Conservation (phyloP, 2,797 vertebrate genomes). For the Sebastes taczanowskii region DNA sequence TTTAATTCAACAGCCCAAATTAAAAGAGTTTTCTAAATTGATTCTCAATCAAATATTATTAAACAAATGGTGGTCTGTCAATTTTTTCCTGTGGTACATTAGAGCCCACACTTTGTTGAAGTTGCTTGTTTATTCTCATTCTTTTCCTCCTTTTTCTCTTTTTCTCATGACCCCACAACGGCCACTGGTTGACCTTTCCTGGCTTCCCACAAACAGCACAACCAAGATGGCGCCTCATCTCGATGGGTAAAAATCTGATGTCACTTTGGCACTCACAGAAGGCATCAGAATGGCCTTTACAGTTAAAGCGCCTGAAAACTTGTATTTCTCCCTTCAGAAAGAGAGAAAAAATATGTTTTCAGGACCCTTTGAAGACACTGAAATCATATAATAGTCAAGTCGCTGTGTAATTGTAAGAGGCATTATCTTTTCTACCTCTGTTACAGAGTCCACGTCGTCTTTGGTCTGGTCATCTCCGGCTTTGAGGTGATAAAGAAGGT, state of each 20-base stretch:
- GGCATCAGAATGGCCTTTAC: neutral
- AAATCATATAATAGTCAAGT: neutral
- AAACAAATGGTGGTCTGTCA: constrained; percentile 18
- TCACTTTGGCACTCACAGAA: neutral
- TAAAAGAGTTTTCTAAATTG: constrained; percentile 3
- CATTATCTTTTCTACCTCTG: neutral
- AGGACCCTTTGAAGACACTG: neutral
- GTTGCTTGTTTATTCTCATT: constrained; percentile 56
- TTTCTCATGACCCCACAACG: constrained; percentile 54
- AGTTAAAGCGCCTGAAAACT: neutral
- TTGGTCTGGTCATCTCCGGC: constrained; percentile 95
- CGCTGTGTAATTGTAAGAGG: neutral
- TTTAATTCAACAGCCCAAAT: constrained; percentile 6
- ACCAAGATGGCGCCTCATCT: constrained; percentile 96
- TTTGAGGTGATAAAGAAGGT: constrained; percentile 98
- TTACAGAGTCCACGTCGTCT: constrained; percentile 95
- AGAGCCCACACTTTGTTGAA: constrained; percentile 17
- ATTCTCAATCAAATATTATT: constrained; percentile 23
- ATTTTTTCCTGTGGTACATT: constrained; percentile 35
- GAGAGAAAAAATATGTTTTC: neutral
- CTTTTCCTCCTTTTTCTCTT: constrained; percentile 71
- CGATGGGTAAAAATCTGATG: constrained; percentile 85
- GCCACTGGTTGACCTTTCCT: constrained; percentile 70
- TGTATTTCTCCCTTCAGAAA: neutral
- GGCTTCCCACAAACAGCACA: constrained; percentile 86